Conservation (phyloP, 2,113 vertebrate species). For the Bagarius yarrelli region DNA sequence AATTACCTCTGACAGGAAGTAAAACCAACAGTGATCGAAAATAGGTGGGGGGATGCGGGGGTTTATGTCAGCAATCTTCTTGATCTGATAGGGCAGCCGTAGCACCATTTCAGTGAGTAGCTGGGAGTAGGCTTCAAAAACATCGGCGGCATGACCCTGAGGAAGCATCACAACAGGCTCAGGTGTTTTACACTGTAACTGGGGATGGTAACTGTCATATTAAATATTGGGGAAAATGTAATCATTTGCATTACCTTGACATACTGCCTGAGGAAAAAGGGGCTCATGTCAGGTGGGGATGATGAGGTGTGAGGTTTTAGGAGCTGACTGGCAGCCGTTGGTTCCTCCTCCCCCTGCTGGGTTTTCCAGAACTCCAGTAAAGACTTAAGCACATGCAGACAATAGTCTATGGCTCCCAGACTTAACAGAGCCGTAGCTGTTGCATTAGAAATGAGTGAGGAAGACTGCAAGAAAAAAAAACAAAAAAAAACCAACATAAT, state of each 20-base stretch:
- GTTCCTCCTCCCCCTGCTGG: constrained; percentile 94
- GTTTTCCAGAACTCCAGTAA: constrained; percentile 96
- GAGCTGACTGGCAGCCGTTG: constrained; percentile 85
- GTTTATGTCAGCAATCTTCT: constrained; percentile 95
- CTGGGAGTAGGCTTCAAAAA: constrained; percentile 98
- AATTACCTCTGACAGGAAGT: constrained; percentile 90
- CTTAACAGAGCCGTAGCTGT: constrained; percentile 92
- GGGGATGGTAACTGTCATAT: background rate
- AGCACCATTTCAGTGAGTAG: constrained; percentile 98
- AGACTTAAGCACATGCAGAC: constrained; percentile 92
- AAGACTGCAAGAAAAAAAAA: constrained; percentile 73
- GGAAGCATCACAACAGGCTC: constrained; percentile 17
- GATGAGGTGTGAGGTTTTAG: constrained; percentile 92
- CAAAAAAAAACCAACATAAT: constrained; percentile 34
- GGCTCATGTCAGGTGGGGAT: constrained; percentile 97
- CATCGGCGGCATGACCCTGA: constrained; percentile 95
- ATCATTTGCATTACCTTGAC: constrained; percentile 81
- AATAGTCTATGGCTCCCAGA: constrained; percentile 94
- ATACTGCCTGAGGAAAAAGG: constrained; percentile 96
- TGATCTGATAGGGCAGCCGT: constrained; percentile 95
- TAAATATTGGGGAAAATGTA: no score
- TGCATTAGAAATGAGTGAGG: constrained; percentile 95
- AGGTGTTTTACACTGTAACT: background rate
- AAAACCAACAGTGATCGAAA: constrained; percentile 99
- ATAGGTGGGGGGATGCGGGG: constrained; percentile 91